Base-by-base conservation (phyloP, 2,113 vertebrate genomes). In the Apaloderma vittatum region DNA sequence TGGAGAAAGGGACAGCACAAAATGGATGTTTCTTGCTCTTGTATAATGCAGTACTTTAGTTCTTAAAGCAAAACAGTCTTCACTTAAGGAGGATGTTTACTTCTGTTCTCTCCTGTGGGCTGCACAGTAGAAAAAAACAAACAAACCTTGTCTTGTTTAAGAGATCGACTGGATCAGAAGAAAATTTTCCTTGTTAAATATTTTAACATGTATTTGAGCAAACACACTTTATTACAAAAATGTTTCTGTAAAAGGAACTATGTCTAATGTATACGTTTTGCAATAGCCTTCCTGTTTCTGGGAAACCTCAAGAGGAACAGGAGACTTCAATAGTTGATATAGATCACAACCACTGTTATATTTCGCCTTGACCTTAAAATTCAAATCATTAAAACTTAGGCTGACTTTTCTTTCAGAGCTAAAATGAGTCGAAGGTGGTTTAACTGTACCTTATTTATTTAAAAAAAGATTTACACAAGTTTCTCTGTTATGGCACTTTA, bases 371-470 rank as follows among this genome's bases (percentile, higher is more conserved):
- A 97, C 96, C 93, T 98, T 97, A 92, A 98, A 88, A 65, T 94
- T 78, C 76, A 91, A 52, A 96, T 95, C 86, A 86, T 77, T 93
- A 73, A 85, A 94, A 88, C 63, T 88, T 85, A 85, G 76, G 48
- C 67, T 91, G 86, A 85, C 49, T 76, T 94, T 89, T 90, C 85
- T 95, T 93, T 89, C 3, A n/a, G 75, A 96, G 85, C 88, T 96
- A 65, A 93, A 95, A 91, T 66, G 77, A 94, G 95, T 94, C 93
- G 89, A 94, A 96, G 94, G 94, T 97, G 88, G 77, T 76, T 80
- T 90, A 97, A 96, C 95, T 96, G 93, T 92, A 97, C 78, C 78
- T 94, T 97, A 98, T 97, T 97, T 97, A 96, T 97, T 98, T 96
- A 62, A 90, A 96, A 85, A 84, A 72, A 96, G 77, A 93, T 92